Evolutionary conservation across 2,797 vertebrate species (phyloP), one percentile per base, ranked within the genome.

Genomic region (Gymnothorax javanicus): DNA sequence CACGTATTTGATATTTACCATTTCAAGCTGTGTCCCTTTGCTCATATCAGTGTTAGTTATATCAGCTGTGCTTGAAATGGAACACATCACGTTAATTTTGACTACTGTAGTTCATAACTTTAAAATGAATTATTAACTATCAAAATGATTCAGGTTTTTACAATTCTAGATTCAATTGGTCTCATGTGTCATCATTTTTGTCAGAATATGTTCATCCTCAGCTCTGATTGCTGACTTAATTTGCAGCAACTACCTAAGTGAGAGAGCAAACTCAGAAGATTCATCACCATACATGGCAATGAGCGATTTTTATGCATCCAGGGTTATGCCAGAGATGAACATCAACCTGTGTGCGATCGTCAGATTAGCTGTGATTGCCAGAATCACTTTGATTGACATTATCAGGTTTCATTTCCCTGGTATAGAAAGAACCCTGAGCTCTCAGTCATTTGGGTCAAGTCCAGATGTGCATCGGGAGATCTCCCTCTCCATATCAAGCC

Each of bases 401-500:
- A 43, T 43, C 33, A 11, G 71, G 71, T 75, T 33, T 77, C 13
- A 43, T 13, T 77, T 7, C 27, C 13, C 33, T 7, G 73, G 33
- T n/a, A 52, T 57, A 57, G 8, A 82, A n/a, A 56, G 52, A 82
- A 82, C n/a, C 23, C 54, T 4, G 4, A 58, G 12, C 2, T 3
- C 54, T 33, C n/a, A 59, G 57, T 11, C 50, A 62, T 23, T 60
- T 86, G 12, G 23, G 87, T 88, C 84, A 85, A 86, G 75, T 91
- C 88, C 89, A 90, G 88, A 89, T 88, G 81, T 85, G 69, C 81
- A 50, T 60, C 9, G 43, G 62, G 52, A 79, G 73, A 87, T 87
- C 89, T 89, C 89, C 90, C 84, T 88, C 90, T 90, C 90, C 89
- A 88, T 86, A 88, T 50, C 81, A n/a, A 52, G 56, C 82, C 23